phyloP scores from a whole-genome alignment of 2,888 invertebrate genomes.

The Deilephila porcellus region DNA sequence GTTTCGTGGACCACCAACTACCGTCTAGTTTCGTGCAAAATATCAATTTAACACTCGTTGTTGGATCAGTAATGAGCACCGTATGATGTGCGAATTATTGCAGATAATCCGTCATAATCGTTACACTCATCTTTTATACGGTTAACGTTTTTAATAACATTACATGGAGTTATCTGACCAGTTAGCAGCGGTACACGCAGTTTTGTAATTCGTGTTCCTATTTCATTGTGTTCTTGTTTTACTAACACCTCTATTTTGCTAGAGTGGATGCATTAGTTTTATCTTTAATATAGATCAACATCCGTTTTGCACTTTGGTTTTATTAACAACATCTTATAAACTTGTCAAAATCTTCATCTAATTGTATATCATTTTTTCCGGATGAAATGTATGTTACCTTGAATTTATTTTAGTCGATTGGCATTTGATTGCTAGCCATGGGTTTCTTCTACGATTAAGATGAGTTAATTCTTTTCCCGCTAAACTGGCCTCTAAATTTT shows the following conservation, averaged over 20 bases:
- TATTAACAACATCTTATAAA: neutral
- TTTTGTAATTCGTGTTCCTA: neutral
- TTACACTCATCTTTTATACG: neutral
- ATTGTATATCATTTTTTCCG: no score
- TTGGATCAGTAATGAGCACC: neutral
- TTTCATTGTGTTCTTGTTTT: constrained; percentile 1
- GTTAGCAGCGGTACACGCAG: neutral
- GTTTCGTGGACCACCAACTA: constrained; percentile 7
- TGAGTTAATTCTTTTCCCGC: no score
- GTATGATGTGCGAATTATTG: neutral
- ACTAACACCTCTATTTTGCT: neutral
- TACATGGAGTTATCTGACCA: constrained; percentile 1
- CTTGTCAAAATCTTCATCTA: neutral
- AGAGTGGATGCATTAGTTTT: constrained; percentile 15
- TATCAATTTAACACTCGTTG: constrained; percentile 16
- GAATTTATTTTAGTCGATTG: constrained; percentile 1
- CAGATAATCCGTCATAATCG: neutral
- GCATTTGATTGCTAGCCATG: neutral
- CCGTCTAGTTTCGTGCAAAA: constrained; percentile 8
- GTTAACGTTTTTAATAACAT: neutral
- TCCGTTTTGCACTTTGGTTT: constrained; percentile 5
- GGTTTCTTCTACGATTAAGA: no score
- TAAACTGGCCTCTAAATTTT: no score
- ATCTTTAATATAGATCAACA: constrained; percentile 9
- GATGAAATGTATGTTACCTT: neutral